These are phyloP conservation scores for Pangasius macronema DNA, from an alignment of 2,797 vertebrate species.

Conservation along the genomic window DNA sequence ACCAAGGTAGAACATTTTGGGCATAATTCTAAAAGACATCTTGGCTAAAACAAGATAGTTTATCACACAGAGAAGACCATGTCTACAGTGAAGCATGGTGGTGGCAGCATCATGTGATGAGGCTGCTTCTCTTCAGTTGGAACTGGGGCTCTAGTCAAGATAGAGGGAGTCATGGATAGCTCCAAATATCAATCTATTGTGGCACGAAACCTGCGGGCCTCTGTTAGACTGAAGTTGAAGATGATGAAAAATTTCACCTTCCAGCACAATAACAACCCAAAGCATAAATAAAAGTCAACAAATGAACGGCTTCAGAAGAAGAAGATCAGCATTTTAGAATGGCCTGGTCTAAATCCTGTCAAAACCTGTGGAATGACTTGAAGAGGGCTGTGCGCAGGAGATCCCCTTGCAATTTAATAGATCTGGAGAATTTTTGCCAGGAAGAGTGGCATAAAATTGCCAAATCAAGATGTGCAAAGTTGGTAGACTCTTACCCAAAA, in stretches of 20 bases:
- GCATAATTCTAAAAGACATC: not conserved
- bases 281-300: not conserved
- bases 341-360: not conserved
- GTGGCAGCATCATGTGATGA: not conserved
- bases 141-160: not conserved
- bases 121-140: not conserved
- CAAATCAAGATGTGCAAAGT: not conserved
- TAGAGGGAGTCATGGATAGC: not conserved
- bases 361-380: not conserved
- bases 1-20: not conserved
- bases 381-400: not conserved
- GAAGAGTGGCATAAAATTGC: not conserved
- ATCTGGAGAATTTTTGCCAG: not conserved
- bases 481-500: not conserved
- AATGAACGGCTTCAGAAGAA: not conserved
- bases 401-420: not conserved
- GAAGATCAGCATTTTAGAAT: not conserved
- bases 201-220: not conserved
- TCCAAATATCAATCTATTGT: not conserved
- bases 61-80: not conserved
- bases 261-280: not conserved
- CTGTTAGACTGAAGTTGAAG: not conserved
- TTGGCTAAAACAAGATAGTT: not conserved
- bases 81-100: not conserved
- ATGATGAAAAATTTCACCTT: not conserved